Conservation (phyloP, 2,797 vertebrate species). For the Poecilia velifera region DNA sequence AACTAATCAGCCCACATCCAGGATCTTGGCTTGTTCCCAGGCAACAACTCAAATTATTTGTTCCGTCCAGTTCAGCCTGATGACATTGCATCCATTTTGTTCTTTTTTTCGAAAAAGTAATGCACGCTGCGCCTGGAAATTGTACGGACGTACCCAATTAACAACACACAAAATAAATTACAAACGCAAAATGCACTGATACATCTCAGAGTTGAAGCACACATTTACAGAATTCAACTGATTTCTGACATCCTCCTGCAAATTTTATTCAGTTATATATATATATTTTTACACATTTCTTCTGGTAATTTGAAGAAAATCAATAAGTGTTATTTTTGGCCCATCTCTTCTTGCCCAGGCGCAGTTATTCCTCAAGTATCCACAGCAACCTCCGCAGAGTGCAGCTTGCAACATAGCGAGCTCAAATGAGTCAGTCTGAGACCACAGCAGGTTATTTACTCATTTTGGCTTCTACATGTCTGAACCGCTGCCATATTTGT, state of each 20-base stretch:
- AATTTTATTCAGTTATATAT: not conserved
- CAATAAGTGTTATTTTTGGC: conserved; percentile 11
- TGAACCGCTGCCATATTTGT: not conserved
- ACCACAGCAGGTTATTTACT: not conserved
- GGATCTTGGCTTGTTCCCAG: conserved; percentile 43
- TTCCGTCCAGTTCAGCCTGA: conserved; percentile 42
- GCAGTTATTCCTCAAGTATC: not conserved
- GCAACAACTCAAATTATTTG: conserved; percentile 51
- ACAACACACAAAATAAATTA: not conserved
- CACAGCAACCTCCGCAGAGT: conserved; percentile 3
- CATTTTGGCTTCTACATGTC: not conserved
- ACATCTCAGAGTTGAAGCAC: not conserved
- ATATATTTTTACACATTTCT: not conserved
- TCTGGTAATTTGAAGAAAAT: conserved; percentile 1
- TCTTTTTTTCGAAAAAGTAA: conserved; percentile 16
- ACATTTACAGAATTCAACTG: not conserved
- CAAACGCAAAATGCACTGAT: not conserved
- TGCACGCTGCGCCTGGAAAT: not conserved
- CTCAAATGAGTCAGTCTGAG: not conserved
- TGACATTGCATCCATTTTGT: conserved; percentile 40
- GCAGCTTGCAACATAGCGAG: not conserved
- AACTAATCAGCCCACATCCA: conserved; percentile 35
- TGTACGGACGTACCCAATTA: not conserved
- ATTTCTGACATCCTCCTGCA: not conserved
- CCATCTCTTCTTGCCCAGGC: not conserved